A percentile compares a stretch with the other conserved stretches of the same genome.
Conservation (phyloP, 2,797 vertebrate genomes). For the Danio albolineatus region DNA sequence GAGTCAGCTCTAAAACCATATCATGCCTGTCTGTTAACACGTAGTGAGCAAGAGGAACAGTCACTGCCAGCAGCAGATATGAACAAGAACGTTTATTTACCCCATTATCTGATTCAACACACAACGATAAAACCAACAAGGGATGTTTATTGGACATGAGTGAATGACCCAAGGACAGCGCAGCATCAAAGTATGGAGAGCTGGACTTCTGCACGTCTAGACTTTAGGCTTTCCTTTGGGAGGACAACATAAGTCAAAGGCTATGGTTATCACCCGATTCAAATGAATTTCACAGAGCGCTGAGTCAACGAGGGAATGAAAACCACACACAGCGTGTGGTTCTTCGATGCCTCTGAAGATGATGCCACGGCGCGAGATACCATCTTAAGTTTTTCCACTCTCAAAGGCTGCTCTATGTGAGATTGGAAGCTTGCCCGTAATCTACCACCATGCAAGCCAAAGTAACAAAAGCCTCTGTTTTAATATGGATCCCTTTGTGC, state of each 20-base stretch:
- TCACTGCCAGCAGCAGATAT: slow-evolving; percentile 45
- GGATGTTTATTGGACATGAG: slow-evolving; percentile 49
- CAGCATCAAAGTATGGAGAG: slow-evolving; percentile 28
- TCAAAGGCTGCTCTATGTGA: slow-evolving; percentile 59
- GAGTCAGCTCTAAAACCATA: slow-evolving; percentile 12
- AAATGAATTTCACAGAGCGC: slow-evolving; percentile 66
- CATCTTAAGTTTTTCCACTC: slow-evolving; percentile 71
- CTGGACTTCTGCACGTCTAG: slow-evolving; percentile 15
- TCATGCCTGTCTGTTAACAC: slow-evolving; percentile 60
- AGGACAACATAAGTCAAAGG: slow-evolving; percentile 50
- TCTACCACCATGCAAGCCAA: slow-evolving; percentile 60
- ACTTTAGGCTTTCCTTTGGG: slow-evolving; percentile 56
- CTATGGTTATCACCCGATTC: slow-evolving; percentile 66
- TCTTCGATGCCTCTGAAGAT: slow-evolving; percentile 64
- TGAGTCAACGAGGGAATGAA: slow-evolving; percentile 58
- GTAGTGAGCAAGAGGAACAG: slow-evolving; percentile 55
- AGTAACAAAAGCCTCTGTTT: slow-evolving; percentile 77
- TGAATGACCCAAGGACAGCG: slow-evolving; percentile 35
- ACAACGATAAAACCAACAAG: slow-evolving; percentile 36
- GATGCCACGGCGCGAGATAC: slow-evolving; percentile 69
- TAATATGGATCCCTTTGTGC: slow-evolving; percentile 61
- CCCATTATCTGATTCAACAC: slow-evolving; percentile 56
- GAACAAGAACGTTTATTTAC: slow-evolving; percentile 63
- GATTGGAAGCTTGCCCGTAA: slow-evolving; percentile 62
- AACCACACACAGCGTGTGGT: slow-evolving; percentile 72